phyloP scores from a whole-genome alignment of 2,888 invertebrate species.

The Drosophila formosana region DNA sequence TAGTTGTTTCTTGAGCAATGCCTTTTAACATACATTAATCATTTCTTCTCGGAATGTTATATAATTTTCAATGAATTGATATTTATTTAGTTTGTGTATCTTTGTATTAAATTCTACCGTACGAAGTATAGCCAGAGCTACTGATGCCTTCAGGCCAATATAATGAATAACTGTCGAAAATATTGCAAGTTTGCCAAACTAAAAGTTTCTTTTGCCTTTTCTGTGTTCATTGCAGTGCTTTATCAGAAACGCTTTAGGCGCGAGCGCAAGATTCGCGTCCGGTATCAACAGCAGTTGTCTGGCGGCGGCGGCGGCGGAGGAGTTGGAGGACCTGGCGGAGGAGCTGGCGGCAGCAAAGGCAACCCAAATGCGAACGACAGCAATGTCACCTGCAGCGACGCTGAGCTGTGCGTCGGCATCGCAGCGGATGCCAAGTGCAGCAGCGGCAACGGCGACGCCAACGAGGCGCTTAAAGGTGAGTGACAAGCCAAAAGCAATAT shows the following conservation, averaged over 20 bases:
- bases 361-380: slow-evolving; percentile 60
- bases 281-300: slow-evolving; percentile 94
- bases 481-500: slow-evolving; percentile 49
- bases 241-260: slow-evolving; percentile 96
- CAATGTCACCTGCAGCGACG: slow-evolving; percentile 63
- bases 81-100: neutral
- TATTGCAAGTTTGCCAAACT: neutral
- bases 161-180: neutral
- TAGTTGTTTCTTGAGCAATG: too few relatives aligned
- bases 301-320: slow-evolving; percentile 86
- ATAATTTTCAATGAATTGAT: too few relatives aligned
- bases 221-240: slow-evolving; percentile 88
- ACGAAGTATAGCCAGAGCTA: neutral
- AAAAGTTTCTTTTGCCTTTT: neutral
- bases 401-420: slow-evolving; percentile 49
- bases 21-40: too few relatives aligned
- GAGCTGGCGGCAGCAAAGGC: slow-evolving; percentile 86
- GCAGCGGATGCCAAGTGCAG: slow-evolving; percentile 51
- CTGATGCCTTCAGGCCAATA: neutral
- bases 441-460: slow-evolving; percentile 65
- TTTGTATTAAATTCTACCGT: neutral
- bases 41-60: too few relatives aligned
- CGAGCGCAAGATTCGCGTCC: slow-evolving; percentile 92
- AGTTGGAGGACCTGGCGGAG: neutral
- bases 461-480: slow-evolving; percentile 70